Evolutionary conservation across 2,113 vertebrate genomes (phyloP).

Genomic region (Tiliqua scincoides): DNA sequence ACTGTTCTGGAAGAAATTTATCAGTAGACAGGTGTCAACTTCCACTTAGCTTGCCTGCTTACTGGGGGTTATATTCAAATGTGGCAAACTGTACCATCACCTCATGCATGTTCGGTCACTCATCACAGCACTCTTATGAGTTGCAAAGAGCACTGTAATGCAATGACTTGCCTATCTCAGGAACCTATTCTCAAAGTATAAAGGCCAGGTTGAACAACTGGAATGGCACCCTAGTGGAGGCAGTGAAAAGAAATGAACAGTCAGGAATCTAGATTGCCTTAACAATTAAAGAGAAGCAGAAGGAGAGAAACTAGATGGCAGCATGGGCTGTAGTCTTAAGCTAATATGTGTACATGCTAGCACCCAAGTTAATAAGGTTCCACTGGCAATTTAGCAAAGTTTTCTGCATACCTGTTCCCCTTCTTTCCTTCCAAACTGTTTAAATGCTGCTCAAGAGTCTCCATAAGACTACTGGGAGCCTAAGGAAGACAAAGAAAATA

Average conservation of each 20-base stretch:
- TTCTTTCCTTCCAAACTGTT: constrained; percentile 99
- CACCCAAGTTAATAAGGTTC: neutral
- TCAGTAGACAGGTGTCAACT: neutral
- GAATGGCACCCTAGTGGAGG: neutral
- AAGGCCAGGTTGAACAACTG: neutral
- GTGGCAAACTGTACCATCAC: neutral
- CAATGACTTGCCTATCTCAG: neutral
- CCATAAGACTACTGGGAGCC: constrained; percentile 98
- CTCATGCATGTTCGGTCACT: neutral
- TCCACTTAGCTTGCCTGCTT: neutral
- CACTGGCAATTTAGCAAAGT: neutral
- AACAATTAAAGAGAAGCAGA: neutral
- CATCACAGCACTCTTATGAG: neutral
- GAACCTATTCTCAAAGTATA: neutral
- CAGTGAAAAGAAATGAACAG: neutral
- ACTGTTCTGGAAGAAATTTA: neutral
- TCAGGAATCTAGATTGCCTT: neutral
- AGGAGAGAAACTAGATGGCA: neutral
- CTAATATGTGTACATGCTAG: too few species aligned
- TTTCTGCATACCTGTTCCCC: constrained; percentile 82
- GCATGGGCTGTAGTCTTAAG: neutral
- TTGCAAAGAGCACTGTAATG: neutral
- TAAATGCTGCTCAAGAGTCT: constrained; percentile 96
- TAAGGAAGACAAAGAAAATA: constrained; percentile 73
- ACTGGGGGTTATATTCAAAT: neutral